Evolutionary conservation across 2,113 vertebrate genomes (phyloP).

Genomic region (Enhydra lutris): DNA sequence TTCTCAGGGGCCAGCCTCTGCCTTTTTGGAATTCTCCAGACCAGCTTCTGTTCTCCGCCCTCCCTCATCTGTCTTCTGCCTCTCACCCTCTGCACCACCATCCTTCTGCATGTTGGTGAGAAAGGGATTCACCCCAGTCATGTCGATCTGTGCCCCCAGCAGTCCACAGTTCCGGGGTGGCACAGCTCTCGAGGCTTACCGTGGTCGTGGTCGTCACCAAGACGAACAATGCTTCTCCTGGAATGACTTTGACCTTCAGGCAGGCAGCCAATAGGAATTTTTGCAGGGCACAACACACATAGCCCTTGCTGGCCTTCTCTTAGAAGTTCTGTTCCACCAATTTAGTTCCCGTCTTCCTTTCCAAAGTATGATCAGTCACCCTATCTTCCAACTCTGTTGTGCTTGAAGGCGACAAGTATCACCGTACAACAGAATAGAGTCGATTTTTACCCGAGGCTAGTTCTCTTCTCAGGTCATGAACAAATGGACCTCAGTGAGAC

Average conservation of each 20-base stretch:
- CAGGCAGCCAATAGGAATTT: not conserved
- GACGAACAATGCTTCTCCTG: not conserved
- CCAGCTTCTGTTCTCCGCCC: not conserved
- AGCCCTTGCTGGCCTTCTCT: not conserved
- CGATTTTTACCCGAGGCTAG: rapidly evolving
- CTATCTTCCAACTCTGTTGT: rapidly evolving
- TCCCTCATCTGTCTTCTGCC: not conserved
- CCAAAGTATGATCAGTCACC: not conserved
- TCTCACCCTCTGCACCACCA: not conserved
- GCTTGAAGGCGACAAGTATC: not conserved
- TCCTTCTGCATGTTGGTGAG: rapidly evolving
- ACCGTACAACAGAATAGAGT: rapidly evolving
- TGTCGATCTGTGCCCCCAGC: not conserved
- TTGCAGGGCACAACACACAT: not conserved
- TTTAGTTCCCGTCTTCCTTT: not conserved
- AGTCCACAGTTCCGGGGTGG: not conserved
- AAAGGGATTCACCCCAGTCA: not conserved
- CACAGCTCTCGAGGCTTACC: not conserved
- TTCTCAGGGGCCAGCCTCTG: not conserved
- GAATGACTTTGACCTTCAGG: not conserved
- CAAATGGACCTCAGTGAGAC: no score
- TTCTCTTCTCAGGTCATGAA: not conserved
- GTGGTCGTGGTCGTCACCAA: not conserved
- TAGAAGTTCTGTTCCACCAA: no score
- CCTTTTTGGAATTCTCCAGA: not conserved